A percentile compares a stretch with the other conserved stretches of the same genome.
Evolutionary conservation across 2,888 invertebrate genomes (phyloP).

Genomic region (Pristionchus fissidentatus): DNA sequence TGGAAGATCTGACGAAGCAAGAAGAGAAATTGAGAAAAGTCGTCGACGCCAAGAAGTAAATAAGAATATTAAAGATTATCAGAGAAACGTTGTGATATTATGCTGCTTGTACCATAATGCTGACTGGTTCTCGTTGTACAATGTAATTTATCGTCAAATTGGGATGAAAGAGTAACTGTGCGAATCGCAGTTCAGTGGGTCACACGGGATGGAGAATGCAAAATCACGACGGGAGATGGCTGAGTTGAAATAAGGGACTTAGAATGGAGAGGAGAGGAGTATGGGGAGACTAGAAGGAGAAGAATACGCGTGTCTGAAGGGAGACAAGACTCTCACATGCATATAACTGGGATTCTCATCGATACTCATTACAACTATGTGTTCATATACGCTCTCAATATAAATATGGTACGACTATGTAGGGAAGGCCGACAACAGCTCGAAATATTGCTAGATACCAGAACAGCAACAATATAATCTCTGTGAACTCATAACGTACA

Average conservation of each 20-base stretch:
- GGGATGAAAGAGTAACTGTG: neutral
- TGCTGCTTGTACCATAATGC: too few relatives aligned
- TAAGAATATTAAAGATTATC: too few relatives aligned
- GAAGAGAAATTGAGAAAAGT: constrained; percentile 49
- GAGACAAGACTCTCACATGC: constrained; percentile 37
- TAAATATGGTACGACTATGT: neutral
- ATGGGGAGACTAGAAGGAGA: constrained; percentile 16
- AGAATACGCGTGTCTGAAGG: constrained; percentile 21
- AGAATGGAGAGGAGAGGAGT: neutral
- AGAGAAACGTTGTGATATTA: too few relatives aligned
- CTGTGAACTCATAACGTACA: neutral
- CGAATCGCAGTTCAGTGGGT: neutral
- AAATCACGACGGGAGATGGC: constrained; percentile 10
- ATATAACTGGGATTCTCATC: constrained; percentile 42
- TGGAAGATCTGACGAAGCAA: constrained; percentile 48
- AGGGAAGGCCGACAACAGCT: neutral
- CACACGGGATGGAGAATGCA: neutral
- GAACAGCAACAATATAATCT: constrained; percentile 7
- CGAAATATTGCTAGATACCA: constrained; percentile 14
- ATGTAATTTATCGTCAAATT: neutral
- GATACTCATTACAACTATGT: too few relatives aligned
- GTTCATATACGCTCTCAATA: constrained; percentile 10
- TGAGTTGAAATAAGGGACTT: neutral
- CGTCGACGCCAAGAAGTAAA: constrained; percentile 42
- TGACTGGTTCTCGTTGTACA: neutral